These are phyloP conservation scores for Heliopora coerulea DNA, from an alignment of 92 coral and sea anemone genomes.

Conservation along the genomic window DNA sequence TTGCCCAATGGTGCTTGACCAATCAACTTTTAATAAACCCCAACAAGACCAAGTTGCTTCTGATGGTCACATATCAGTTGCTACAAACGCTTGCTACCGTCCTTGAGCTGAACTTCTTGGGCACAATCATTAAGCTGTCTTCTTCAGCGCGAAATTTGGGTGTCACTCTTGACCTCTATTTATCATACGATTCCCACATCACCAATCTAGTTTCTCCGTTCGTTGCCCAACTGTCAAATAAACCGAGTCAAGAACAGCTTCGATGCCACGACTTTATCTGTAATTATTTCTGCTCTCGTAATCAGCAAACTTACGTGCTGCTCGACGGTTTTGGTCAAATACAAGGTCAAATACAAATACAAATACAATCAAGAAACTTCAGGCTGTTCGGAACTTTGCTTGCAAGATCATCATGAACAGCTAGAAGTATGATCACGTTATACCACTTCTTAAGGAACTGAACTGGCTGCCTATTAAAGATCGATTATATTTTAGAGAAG, in stretches of 20 bases:
- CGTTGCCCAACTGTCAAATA: slow-evolving; percentile 10
- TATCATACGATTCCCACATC: neutral
- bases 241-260: slow-evolving; percentile 19
- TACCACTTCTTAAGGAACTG: slow-evolving; percentile 31
- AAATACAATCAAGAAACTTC: slow-evolving; percentile 43
- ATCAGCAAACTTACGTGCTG: slow-evolving; percentile 40
- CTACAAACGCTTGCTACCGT: neutral
- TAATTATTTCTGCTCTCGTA: slow-evolving; percentile 38
- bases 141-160: neutral
- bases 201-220: slow-evolving; percentile 1
- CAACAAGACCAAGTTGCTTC: slow-evolving; percentile 22
- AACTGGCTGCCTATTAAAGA: slow-evolving; percentile 47
- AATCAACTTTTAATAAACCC: slow-evolving; percentile 5
- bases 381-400: slow-evolving; percentile 38
- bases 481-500: slow-evolving; percentile 36
- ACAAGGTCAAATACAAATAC: slow-evolving; percentile 5
- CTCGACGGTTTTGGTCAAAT: slow-evolving; percentile 48
- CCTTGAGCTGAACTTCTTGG: neutral
- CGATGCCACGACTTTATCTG: neutral
- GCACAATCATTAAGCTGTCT: neutral
- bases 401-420: slow-evolving; percentile 29
- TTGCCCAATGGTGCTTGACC: slow-evolving; percentile 25
- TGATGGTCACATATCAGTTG: slow-evolving; percentile 8
- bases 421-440: slow-evolving; percentile 39
- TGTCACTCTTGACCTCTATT: neutral